These are phyloP conservation scores for Petrocephalus sullivani DNA, from an alignment of 2,797 vertebrate genomes.

Conservation along the genomic window DNA sequence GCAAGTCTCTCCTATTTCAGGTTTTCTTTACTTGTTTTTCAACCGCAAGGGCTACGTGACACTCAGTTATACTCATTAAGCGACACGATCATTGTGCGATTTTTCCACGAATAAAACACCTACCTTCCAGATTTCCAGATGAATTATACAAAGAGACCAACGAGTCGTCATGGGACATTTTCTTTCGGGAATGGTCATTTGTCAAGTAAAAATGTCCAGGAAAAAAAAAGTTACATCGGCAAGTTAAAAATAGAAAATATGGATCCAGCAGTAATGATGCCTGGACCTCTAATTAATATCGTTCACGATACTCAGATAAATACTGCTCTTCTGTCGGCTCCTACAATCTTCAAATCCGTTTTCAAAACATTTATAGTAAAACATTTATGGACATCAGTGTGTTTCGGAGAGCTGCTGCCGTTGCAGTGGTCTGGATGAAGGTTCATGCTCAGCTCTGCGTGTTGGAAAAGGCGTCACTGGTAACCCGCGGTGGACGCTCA, in stretches of 20 bases:
- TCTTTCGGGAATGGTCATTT: conserved; percentile 18
- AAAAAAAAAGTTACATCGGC: neutral
- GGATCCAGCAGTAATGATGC: neutral
- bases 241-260: neutral
- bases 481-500: neutral
- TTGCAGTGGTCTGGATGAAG: neutral
- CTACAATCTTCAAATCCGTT: neutral
- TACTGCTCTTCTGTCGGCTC: neutral
- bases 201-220: neutral
- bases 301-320: neutral
- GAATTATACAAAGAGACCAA: conserved; percentile 28
- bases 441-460: neutral
- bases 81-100: neutral
- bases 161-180: conserved; percentile 29
- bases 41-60: neutral
- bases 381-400: neutral
- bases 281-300: neutral
- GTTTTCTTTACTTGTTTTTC: neutral
- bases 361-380: neutral
- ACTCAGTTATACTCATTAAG: neutral
- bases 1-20: neutral
- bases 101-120: neutral
- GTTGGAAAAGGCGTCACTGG: neutral
- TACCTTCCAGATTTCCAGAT: conserved; percentile 21
- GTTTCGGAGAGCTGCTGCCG: neutral